Conservation (phyloP, 2,888 invertebrate species). For the Lasioglossum malachurum region DNA sequence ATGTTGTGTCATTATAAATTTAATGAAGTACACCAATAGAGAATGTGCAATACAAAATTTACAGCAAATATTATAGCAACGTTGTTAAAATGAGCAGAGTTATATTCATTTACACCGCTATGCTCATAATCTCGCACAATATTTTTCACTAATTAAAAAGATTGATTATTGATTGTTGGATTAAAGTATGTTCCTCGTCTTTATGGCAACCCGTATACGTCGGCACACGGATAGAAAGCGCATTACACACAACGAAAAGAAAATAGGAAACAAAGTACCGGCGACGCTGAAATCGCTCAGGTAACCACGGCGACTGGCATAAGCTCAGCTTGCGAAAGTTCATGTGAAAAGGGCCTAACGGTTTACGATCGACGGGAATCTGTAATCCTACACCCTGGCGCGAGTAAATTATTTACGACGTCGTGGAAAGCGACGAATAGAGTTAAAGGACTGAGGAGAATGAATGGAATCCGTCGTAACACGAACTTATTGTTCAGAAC, state of each 20-base stretch:
- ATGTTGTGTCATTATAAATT: neutral
- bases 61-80: no score
- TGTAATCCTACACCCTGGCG: conserved; percentile 31
- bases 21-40: neutral
- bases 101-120: no score
- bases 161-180: no score
- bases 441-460: conserved; percentile 25
- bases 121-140: no score
- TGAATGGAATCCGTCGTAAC: conserved; percentile 47
- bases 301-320: neutral
- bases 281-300: neutral
- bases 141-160: no score
- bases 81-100: no score
- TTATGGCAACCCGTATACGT: neutral
- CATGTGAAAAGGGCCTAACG: conserved; percentile 43
- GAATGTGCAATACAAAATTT: neutral
- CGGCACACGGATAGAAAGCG: neutral
- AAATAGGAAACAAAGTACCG: neutral
- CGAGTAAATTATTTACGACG: conserved; percentile 58
- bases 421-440: conserved; percentile 21
- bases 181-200: neutral
- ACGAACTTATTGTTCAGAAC: conserved; percentile 39
- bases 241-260: neutral
- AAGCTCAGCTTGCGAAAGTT: conserved; percentile 2
- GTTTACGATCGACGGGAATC: conserved; percentile 56